These are phyloP conservation scores for Drosophila parabipectinata DNA, from an alignment of 1,140 invertebrate genomes.

Conservation along the genomic window DNA sequence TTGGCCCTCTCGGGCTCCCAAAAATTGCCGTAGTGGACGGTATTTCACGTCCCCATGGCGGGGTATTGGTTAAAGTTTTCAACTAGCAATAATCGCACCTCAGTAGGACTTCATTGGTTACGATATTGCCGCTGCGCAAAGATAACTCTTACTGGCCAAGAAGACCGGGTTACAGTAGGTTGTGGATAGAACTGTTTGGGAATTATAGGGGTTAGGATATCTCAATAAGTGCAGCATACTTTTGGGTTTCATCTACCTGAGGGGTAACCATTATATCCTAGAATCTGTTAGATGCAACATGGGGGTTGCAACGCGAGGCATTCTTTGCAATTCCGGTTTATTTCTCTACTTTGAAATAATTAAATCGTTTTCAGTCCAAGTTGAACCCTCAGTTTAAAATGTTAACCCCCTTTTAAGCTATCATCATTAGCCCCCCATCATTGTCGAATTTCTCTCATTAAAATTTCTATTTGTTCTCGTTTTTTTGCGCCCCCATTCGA, in stretches of 20 bases:
- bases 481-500: slow-evolving; percentile 34
- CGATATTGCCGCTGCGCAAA: slow-evolving; percentile 88
- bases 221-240: slow-evolving; percentile 5
- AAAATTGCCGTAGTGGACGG: slow-evolving; percentile 95
- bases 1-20: slow-evolving; percentile 86
- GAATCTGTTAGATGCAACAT: background rate
- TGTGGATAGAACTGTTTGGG: slow-evolving; percentile 38
- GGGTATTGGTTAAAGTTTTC: slow-evolving; percentile 93
- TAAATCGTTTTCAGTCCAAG: background rate
- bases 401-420: background rate
- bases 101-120: slow-evolving; percentile 90
- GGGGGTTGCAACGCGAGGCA: background rate
- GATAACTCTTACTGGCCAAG: slow-evolving; percentile 20
- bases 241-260: background rate
- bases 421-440: slow-evolving; percentile 48
- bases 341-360: background rate
- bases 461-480: slow-evolving; percentile 38
- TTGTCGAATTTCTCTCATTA: slow-evolving; percentile 58
- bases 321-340: background rate
- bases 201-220: slow-evolving; percentile 44
- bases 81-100: slow-evolving; percentile 84
- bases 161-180: background rate
- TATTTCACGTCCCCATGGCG: slow-evolving; percentile 96
- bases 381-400: background rate
- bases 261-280: background rate